These are phyloP conservation scores for Cecidostiba fungosa DNA, from an alignment of 2,888 invertebrate genomes.

Conservation along the genomic window DNA sequence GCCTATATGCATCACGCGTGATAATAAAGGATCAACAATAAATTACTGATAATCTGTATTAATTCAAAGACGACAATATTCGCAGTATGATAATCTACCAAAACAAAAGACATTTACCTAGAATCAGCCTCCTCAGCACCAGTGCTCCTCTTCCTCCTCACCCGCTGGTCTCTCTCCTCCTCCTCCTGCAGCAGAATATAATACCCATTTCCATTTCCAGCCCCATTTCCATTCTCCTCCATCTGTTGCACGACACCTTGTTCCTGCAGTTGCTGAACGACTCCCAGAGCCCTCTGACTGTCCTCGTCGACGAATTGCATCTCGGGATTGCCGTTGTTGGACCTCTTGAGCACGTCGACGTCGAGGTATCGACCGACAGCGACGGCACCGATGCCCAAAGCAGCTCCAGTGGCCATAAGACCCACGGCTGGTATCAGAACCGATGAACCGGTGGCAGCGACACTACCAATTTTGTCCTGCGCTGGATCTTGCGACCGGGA, in stretches of 20 bases:
- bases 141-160: constrained; percentile 71
- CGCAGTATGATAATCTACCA: no score
- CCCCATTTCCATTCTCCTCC: constrained; percentile 32
- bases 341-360: constrained; percentile 84
- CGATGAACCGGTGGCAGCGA: constrained; percentile 83
- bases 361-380: constrained; percentile 88
- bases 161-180: neutral
- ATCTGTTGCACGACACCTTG: constrained; percentile 55
- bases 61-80: no score
- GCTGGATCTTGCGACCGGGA: constrained; percentile 78
- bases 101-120: constrained; percentile 31
- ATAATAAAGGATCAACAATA: no score
- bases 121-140: constrained; percentile 50
- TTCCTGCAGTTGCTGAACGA: constrained; percentile 66
- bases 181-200: constrained; percentile 43
- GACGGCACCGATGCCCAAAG: constrained; percentile 90
- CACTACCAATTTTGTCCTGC: constrained; percentile 86
- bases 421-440: constrained; percentile 88
- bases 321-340: constrained; percentile 52
- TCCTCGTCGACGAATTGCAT: constrained; percentile 2
- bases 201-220: constrained; percentile 12
- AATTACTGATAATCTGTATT: no score
- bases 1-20: constrained; percentile 6
- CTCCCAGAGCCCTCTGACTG: constrained; percentile 40
- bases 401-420: constrained; percentile 91